Base-by-base conservation (phyloP, 1,140 invertebrate species). In the Leptopilina clavipes region DNA sequence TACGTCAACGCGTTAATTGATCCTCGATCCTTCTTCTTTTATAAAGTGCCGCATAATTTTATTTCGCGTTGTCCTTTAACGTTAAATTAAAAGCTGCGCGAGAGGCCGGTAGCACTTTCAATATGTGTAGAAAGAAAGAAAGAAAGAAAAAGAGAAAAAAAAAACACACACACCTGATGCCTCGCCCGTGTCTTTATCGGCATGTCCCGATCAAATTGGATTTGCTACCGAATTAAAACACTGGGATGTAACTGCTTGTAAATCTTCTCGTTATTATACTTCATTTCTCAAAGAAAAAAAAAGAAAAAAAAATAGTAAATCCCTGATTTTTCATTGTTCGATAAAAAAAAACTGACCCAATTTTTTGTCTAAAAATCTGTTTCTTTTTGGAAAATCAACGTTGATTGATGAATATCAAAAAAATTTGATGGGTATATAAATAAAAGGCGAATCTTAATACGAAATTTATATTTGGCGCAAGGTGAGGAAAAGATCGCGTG, bases 211-310 rank as follows among this genome's bases (percentile, higher is more conserved):
- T 82, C 75, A 82, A 78, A 79, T 82, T 56, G 76, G 65, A 79
- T 78, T 74, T 74, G 81, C 81, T 82, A 82, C 81, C 73, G 81
- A 82, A 82, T 78, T 75, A 73, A 82, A 82, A 78, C 76, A 75
- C 75, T 80, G 76, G 78, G 76, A 78, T 76, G 73, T 75, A 79
- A 79, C 76, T 71, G 14, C 65, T 75, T 71, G 79, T 82, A 82
- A 82, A 82, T 82, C 76, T 78, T 9, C 45, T 82, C 76, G 76
- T 75, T 65, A 43, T n/a, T 72, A 76, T 82, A 75, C 74, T 76
- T 78, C 25, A 31, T 79, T 76, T 78, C 12, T 22, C 10, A 25
- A n/a, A 22, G 6, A 0, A 59, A 22, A 52, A 31, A 5, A 31
- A 31, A 31, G 5, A 31, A 5, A 5, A 31, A 31, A 31, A 1